A percentile compares a stretch with the other conserved stretches of the same genome.
phyloP scores from a whole-genome alignment of 2,797 vertebrate genomes.

The Momotus momota region DNA sequence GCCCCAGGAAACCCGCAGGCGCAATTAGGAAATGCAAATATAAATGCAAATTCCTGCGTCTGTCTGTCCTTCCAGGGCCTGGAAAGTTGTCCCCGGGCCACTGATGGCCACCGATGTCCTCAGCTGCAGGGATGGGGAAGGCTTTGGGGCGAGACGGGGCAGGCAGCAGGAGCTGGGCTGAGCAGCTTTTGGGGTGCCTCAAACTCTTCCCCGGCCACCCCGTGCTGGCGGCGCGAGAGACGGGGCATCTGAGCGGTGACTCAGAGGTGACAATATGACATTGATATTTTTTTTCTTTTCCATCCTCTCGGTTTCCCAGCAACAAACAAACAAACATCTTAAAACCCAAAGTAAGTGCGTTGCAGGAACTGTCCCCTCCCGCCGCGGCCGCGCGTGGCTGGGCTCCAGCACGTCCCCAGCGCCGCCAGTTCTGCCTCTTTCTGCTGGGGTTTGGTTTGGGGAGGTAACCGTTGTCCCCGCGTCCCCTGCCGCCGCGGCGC shows the following conservation, averaged over 20 bases:
- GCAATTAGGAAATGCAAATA: slow-evolving; percentile 67
- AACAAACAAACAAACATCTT: slow-evolving; percentile 55
- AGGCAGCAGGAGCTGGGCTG: background rate
- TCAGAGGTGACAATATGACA: slow-evolving; percentile 52
- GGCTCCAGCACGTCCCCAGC: rapidly evolving
- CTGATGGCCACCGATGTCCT: background rate
- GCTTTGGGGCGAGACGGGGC: rapidly evolving
- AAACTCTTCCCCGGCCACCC: rapidly evolving
- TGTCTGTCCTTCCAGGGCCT: background rate
- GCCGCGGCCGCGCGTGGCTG: background rate
- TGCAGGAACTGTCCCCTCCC: background rate
- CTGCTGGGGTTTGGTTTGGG: background rate
- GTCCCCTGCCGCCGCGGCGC: background rate
- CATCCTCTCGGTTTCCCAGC: slow-evolving; percentile 25
- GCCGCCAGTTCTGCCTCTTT: background rate
- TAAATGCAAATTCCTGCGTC: slow-evolving; percentile 13
- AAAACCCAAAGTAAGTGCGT: background rate
- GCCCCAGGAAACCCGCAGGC: slow-evolving; percentile 59
- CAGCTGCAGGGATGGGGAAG: background rate
- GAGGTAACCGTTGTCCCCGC: background rate
- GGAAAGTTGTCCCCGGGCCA: background rate
- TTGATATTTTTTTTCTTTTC: slow-evolving; percentile 50
- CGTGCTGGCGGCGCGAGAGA: rapidly evolving
- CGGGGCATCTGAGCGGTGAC: background rate
- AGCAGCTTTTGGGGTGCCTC: background rate